Evolutionary conservation across 2,797 vertebrate genomes (phyloP).

Genomic region (Gephyroberyx darwinii): DNA sequence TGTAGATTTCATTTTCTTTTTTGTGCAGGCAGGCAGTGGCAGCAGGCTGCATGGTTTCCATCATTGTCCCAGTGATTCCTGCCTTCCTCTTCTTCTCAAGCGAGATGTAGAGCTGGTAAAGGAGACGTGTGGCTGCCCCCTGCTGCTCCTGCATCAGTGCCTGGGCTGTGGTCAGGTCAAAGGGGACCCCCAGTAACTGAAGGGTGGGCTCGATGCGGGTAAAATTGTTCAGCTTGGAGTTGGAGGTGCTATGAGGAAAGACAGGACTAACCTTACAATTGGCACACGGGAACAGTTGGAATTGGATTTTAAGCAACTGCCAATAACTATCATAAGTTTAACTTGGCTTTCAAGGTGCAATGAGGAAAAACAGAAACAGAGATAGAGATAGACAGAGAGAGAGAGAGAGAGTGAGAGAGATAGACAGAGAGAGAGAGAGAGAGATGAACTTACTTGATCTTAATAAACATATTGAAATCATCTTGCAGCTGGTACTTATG

Average conservation of each 20-base stretch:
- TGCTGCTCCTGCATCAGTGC: constrained; percentile 88
- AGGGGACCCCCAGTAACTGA: constrained; percentile 86
- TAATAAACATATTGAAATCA: constrained; percentile 90
- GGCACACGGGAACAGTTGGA: background rate
- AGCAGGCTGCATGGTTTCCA: constrained; percentile 82
- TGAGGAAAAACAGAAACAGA: background rate
- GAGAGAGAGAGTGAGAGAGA: background rate
- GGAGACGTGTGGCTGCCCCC: constrained; percentile 86
- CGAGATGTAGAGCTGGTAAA: constrained; percentile 89
- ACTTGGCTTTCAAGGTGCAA: background rate
- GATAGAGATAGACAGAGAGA: background rate
- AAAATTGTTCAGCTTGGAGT: constrained; percentile 91
- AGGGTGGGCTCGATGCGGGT: constrained; percentile 89
- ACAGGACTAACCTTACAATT: background rate
- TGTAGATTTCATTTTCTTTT: constrained; percentile 80
- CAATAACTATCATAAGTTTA: background rate
- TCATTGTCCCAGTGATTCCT: constrained; percentile 75
- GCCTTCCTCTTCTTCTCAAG: constrained; percentile 87
- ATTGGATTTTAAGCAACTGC: constrained; percentile 12
- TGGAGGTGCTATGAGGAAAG: constrained; percentile 71
- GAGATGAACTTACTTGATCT: constrained; percentile 84
- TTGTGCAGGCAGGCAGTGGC: constrained; percentile 72
- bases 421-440: background rate
- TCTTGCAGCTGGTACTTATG: constrained; percentile 89
- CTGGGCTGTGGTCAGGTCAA: constrained; percentile 84